Conservation (phyloP, 2,113 vertebrate species). For the Choloepus hoffmanni region DNA sequence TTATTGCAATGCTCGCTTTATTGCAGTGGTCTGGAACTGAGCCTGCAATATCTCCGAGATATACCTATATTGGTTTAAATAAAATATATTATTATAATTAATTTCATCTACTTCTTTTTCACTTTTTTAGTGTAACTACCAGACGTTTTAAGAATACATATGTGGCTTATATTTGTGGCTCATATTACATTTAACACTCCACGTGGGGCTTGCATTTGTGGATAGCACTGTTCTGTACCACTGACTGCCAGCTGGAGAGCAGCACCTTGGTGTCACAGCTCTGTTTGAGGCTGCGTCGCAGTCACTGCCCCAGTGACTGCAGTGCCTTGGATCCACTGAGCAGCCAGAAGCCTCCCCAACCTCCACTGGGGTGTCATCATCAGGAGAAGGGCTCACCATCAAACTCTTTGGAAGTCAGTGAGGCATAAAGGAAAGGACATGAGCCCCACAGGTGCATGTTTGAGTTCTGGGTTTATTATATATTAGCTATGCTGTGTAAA, state of each 20-base stretch:
- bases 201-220: not conserved
- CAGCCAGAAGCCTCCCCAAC: not conserved
- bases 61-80: not conserved
- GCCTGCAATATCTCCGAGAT: too few relatives aligned
- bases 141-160: not conserved
- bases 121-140: not conserved
- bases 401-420: not conserved
- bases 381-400: not conserved
- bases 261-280: not conserved
- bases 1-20: too few relatives aligned
- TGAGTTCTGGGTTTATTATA: not conserved
- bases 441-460: accelerated
- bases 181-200: not conserved
- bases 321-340: not conserved
- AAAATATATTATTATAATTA: conserved; percentile 5
- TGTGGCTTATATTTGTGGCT: not conserved
- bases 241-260: not conserved
- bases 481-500: not conserved
- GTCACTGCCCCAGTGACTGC: not conserved
- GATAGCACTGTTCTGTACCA: not conserved
- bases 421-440: not conserved
- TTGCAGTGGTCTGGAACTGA: too few relatives aligned
- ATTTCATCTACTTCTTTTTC: not conserved
- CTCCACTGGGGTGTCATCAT: not conserved
- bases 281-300: not conserved